Percentiles rank a stretch among this genome's conserved stretches.
Evolutionary conservation across 2,113 vertebrate species (phyloP).

Genomic region (Arvicanthis niloticus): DNA sequence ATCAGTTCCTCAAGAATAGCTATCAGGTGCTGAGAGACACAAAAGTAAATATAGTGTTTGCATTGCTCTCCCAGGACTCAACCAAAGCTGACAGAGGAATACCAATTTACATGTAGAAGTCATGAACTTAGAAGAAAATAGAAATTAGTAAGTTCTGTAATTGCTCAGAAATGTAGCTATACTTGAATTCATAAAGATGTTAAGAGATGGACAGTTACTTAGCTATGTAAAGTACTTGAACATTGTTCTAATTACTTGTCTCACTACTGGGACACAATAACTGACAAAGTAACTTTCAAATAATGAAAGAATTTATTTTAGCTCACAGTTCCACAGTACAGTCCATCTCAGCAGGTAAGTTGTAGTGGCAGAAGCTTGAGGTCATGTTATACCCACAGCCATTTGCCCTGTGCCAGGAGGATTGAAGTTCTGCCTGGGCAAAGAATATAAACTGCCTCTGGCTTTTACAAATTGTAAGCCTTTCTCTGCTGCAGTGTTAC

Average conservation of each 20-base stretch:
- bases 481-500: neutral
- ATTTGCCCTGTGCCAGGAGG: neutral
- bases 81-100: neutral
- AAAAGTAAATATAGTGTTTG: neutral
- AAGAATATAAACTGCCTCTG: too few relatives aligned
- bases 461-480: neutral
- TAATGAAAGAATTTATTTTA: neutral
- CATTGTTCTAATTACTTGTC: neutral
- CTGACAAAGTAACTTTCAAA: too few relatives aligned
- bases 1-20: constrained; percentile 1
- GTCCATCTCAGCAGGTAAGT: neutral
- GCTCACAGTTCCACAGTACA: neutral
- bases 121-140: constrained; percentile 25
- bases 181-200: constrained; percentile 13
- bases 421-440: neutral
- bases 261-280: neutral
- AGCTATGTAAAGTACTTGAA: constrained; percentile 12
- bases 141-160: constrained; percentile 34
- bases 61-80: neutral
- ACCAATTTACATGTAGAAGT: neutral
- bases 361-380: neutral
- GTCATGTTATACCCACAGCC: neutral
- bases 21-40: neutral
- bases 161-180: neutral
- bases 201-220: neutral